Conservation (phyloP, 92 coral and sea anemone species). For the Parazoanthus darwini region DNA sequence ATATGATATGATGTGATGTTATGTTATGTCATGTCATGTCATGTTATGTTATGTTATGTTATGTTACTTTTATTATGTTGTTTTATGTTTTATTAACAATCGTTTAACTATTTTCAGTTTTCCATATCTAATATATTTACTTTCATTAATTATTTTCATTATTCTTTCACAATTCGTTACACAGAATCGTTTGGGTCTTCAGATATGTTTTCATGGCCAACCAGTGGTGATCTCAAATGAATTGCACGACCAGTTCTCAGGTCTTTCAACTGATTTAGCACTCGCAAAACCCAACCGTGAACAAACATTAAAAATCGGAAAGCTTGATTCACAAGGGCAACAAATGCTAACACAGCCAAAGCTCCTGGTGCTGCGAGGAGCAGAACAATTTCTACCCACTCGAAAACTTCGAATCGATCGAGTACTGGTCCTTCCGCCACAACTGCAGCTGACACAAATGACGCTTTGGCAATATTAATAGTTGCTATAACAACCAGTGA, state of each 20-base stretch:
- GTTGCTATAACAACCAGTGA: conserved; percentile 39
- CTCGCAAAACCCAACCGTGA: neutral
- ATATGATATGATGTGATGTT: too few species aligned
- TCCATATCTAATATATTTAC: too few species aligned
- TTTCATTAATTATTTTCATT: too few species aligned
- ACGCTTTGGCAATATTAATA: conserved; percentile 43
- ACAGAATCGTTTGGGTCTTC: neutral
- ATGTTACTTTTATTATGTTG: too few species aligned
- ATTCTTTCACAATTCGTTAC: neutral
- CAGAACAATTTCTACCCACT: conserved; percentile 42
- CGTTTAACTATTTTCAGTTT: too few species aligned
- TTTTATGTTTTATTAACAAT: too few species aligned
- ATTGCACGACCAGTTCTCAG: neutral
- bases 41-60: too few species aligned
- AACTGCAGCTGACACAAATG: conserved; percentile 36
- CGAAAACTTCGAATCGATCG: neutral
- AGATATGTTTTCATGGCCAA: neutral
- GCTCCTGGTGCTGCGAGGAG: neutral
- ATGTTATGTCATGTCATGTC: too few species aligned
- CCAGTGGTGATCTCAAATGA: too few species aligned
- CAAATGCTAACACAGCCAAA: neutral
- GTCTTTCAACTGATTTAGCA: neutral
- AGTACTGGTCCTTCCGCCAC: conserved; percentile 30
- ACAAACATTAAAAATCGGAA: neutral
- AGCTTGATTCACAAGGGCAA: neutral